A percentile compares a stretch with the other conserved stretches of the same genome.
These are phyloP conservation scores for Dichetophora obliterata DNA, from an alignment of 2,888 invertebrate genomes.

Conservation along the genomic window DNA sequence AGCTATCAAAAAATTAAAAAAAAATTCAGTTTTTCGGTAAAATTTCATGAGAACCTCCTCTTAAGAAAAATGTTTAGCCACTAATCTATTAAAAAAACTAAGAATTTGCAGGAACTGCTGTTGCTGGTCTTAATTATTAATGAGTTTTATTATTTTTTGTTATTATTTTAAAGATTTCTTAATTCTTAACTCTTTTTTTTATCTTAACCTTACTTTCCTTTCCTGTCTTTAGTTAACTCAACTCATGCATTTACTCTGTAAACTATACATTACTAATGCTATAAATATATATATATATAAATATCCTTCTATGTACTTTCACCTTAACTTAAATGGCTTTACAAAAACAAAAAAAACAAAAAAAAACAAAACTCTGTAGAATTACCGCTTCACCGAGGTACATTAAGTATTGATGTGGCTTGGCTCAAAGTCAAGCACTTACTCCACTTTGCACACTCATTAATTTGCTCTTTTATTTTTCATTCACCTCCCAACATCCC, in stretches of 20 bases:
- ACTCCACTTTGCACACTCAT: neutral
- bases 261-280: slow-evolving; percentile 50
- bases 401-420: slow-evolving; percentile 49
- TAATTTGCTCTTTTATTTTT: slow-evolving; percentile 20
- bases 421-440: slow-evolving; percentile 9
- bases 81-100: no score
- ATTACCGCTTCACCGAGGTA: slow-evolving; percentile 70
- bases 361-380: slow-evolving; percentile 57
- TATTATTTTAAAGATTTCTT: neutral
- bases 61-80: no score
- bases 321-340: slow-evolving; percentile 57
- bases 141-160: neutral
- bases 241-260: neutral
- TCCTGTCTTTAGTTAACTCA: neutral
- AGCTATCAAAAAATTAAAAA: no score
- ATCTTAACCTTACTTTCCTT: slow-evolving; percentile 29
- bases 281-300: slow-evolving; percentile 47
- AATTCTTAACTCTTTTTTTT: slow-evolving; percentile 19
- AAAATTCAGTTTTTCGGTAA: no score
- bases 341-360: no score
- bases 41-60: no score
- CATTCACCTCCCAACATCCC: neutral
- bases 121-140: neutral
- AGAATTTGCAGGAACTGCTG: no score
- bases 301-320: slow-evolving; percentile 50